Evolutionary conservation across 2,888 invertebrate genomes (phyloP).

Genomic region (Epirrita christyi): DNA sequence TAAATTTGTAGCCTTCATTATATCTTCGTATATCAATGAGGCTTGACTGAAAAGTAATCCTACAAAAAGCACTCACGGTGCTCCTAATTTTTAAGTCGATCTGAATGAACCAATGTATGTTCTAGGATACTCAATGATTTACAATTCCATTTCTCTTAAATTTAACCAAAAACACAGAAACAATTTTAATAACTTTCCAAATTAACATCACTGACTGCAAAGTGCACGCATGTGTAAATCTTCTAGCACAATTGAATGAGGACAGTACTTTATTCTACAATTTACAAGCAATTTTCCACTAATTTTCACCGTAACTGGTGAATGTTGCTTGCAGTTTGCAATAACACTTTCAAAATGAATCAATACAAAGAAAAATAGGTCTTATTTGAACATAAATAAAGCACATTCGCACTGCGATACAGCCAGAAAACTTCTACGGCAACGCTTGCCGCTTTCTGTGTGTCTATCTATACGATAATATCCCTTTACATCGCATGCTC

Average conservation of each 20-base stretch:
- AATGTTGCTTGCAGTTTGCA: slow-evolving; percentile 73
- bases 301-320: slow-evolving; percentile 75
- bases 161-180: slow-evolving; percentile 62
- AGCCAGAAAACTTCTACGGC: slow-evolving; percentile 69
- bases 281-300: slow-evolving; percentile 56
- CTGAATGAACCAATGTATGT: slow-evolving; percentile 2
- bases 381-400: slow-evolving; percentile 47
- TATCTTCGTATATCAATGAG: too few species aligned
- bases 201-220: slow-evolving; percentile 79
- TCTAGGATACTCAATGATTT: neutral
- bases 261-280: slow-evolving; percentile 42
- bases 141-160: slow-evolving; percentile 13
- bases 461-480: slow-evolving; percentile 59
- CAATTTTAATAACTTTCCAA: slow-evolving; percentile 50
- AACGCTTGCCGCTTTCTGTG: slow-evolving; percentile 80
- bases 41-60: neutral
- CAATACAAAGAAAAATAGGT: slow-evolving; percentile 40
- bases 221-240: slow-evolving; percentile 80
- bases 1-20: too few species aligned
- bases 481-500: slow-evolving; percentile 62
- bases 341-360: slow-evolving; percentile 55
- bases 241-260: slow-evolving; percentile 63
- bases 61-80: slow-evolving; percentile 1
- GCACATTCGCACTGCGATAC: slow-evolving; percentile 74
- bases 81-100: neutral